Evolutionary conservation across 1,140 invertebrate species (phyloP), one percentile per base, ranked within the genome.

Genomic region (Hylyphantes graminicola): DNA sequence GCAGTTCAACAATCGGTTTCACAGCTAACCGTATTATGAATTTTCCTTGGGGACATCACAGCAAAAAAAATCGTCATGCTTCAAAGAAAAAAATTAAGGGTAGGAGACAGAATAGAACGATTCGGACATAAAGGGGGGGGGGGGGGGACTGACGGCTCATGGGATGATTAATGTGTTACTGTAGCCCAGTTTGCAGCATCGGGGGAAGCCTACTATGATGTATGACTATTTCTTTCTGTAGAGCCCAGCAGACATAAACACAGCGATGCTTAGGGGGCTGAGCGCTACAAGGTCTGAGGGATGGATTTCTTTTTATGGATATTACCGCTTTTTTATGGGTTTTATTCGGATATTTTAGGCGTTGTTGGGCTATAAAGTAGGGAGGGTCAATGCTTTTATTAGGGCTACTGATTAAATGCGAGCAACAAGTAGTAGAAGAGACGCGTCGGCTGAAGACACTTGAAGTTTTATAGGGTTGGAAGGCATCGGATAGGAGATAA

Each of bases 131-230:
- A 70, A 80, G 21, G 51, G 77, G 57, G 70, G 61, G n/a, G n/a
- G 8, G 19, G 53, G 55, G 50, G 67, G 65, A 54, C 12, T 83
- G 80, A 83, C 80, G 80, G 80, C 80, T 83, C 80, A 65, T 67
- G 50, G 80, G 80, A 83, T 83, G 80, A 83, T 83, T 83, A 83
- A 83, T 83, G 80, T 35, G 80, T 70, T 83, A 75, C 79, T 83
- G 61, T 83, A 75, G 72, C 80, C 57, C 80, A 61, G 79, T 73
- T 59, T 81, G 77, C 54, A 59, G 65, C 55, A 80, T 50, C 55
- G 51, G 48, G 67, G 68, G 80, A 83, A 83, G 80, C 80, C 55
- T 83, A 48, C 50, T 67, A 83, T 83, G 80, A 83, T 83, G 80
- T 83, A 83, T 83, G 51, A 70, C 70, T 83, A 83, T 83, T 63